These are phyloP conservation scores for Lithobates pipiens DNA, from an alignment of 2,797 vertebrate genomes.

Conservation along the genomic window DNA sequence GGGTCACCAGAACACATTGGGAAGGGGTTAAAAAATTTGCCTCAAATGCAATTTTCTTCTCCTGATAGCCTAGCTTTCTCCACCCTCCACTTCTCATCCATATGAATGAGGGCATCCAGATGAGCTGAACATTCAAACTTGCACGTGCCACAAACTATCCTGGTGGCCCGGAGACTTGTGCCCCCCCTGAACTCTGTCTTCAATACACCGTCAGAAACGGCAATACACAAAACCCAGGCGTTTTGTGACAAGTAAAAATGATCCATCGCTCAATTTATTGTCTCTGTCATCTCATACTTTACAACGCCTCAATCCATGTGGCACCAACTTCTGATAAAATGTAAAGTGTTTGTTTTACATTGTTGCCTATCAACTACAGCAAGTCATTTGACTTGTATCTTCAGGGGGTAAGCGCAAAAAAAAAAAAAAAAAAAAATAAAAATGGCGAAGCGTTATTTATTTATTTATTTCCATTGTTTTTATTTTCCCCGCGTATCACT, in stretches of 20 bases:
- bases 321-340: conserved; percentile 46
- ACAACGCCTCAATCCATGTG: conserved; percentile 21
- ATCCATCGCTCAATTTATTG: conserved; percentile 38
- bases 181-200: neutral
- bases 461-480: conserved; percentile 55
- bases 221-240: neutral
- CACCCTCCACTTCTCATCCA: too few species aligned
- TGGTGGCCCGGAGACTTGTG: too few species aligned
- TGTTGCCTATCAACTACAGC: conserved; percentile 9
- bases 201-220: neutral
- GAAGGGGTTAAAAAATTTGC: too few species aligned
- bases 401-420: neutral
- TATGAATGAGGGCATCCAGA: too few species aligned
- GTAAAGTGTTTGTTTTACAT: conserved; percentile 57
- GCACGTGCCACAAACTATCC: too few species aligned
- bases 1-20: too few species aligned
- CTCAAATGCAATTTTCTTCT: too few species aligned
- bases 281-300: conserved; percentile 39
- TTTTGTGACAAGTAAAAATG: conserved; percentile 40
- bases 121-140: too few species aligned
- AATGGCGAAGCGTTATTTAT: conserved; percentile 43
- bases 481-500: conserved; percentile 71
- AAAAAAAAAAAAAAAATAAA: too few species aligned
- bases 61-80: too few species aligned
- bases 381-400: conserved; percentile 1